Base-by-base conservation (phyloP, 2,888 invertebrate genomes). In the Leptinotarsa tumamoca region DNA sequence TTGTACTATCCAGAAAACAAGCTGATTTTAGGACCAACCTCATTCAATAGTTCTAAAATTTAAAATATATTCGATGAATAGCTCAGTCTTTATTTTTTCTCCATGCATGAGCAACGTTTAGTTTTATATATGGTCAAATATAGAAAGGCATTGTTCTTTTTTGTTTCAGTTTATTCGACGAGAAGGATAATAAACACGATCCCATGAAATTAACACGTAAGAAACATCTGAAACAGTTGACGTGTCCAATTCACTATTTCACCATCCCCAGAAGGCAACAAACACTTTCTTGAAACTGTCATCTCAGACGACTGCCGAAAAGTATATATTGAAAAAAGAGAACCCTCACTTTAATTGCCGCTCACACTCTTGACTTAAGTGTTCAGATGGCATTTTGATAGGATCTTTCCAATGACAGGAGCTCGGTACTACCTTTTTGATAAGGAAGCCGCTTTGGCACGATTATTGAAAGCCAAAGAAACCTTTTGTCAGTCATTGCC, bases 401-500 rank as follows among this genome's bases (percentile, higher is more conserved):
- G 78, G 72, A 33, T 58, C 61, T 54, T 67, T 66, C 68, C 63
- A 66, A 71, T 73, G 75, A 73, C 78, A 78, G 78, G 72, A 75
- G 78, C 69, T 61, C 51, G 71, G 67, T 67, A 74, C 67, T 63
- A 56, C 74, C 72, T 71, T 77, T 74, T 72, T 67, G 66, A 74
- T 77, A 54, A 82, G 80, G 80, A 76, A 75, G 80, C 80, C 80
- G 81, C 76, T 75, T 72, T 74, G 76, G 74, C 76, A 74, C 78
- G 74, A 80, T 82, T 81, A 82, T 79, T 79, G 82, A 80, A 77
- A 82, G 81, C 82, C 74, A 79, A 82, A 78, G 80, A 80, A 80
- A 81, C 77, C 78, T 79, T 78, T 78, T 82, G 82, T 79, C 78
- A 82, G 82, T 83, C 81, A 83, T 83, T 83, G 83, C 82, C 84